These are phyloP conservation scores for Apeltes quadracus DNA, from an alignment of 2,113 vertebrate genomes.

Conservation along the genomic window DNA sequence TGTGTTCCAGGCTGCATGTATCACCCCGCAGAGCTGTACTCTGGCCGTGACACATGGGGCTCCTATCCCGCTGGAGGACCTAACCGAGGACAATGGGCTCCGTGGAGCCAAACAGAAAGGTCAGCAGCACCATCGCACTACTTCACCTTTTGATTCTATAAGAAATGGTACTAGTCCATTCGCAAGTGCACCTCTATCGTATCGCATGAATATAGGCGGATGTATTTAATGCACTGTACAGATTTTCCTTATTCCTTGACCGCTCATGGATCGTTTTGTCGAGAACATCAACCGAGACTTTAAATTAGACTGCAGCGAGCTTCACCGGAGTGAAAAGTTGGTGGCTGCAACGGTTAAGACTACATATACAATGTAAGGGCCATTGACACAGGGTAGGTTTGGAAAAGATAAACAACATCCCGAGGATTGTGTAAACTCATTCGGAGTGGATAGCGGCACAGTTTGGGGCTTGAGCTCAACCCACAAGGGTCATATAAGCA, in stretches of 20 bases:
- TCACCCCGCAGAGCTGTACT: conserved; percentile 88
- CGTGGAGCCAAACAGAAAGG: conserved; percentile 87
- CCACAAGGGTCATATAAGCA: conserved; percentile 30
- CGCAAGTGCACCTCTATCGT: neutral
- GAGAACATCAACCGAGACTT: neutral
- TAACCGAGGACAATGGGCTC: conserved; percentile 85
- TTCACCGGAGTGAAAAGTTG: neutral
- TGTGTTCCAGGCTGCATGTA: conserved; percentile 89
- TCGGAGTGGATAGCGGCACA: conserved; percentile 19
- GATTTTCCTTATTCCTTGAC: neutral
- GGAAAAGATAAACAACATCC: neutral
- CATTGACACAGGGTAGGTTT: neutral
- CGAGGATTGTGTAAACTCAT: conserved; percentile 1
- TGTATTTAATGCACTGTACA: neutral
- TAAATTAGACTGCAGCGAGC: neutral
- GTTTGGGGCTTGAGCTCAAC: conserved; percentile 20
- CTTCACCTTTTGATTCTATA: neutral
- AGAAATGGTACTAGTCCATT: conserved; percentile 3
- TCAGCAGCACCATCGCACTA: conserved; percentile 49
- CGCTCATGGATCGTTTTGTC: neutral
- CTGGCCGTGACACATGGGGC: conserved; percentile 88
- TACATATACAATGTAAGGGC: neutral
- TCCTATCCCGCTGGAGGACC: conserved; percentile 85
- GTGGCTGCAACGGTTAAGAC: neutral
- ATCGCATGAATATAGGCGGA: neutral